Evolutionary conservation across 2,797 vertebrate genomes (phyloP).

Genomic region (Sardinella longiceps): DNA sequence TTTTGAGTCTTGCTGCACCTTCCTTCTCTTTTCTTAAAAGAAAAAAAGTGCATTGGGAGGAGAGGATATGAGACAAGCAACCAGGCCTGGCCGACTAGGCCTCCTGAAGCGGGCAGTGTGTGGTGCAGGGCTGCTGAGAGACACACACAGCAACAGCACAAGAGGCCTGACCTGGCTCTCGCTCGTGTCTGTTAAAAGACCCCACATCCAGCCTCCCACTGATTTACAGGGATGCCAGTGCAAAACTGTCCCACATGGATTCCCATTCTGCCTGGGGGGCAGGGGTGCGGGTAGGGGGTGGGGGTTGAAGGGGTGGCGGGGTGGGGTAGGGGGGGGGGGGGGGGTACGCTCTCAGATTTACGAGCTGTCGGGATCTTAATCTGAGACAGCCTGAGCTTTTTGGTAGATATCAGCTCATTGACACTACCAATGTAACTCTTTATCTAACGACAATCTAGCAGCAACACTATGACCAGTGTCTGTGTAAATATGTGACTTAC

Average conservation of each 20-base stretch:
- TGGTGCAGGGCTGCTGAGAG: neutral
- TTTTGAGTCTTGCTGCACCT: neutral
- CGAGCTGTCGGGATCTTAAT: constrained; percentile 15
- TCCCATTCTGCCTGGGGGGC: constrained; percentile 56
- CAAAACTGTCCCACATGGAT: constrained; percentile 79
- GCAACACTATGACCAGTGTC: neutral
- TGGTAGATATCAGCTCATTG: neutral
- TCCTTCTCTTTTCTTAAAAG: neutral
- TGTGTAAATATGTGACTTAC: no score
- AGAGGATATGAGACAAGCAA: neutral
- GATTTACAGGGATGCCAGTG: constrained; percentile 77
- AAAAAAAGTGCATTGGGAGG: neutral
- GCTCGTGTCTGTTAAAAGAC: constrained; percentile 62
- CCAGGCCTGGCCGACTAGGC: neutral
- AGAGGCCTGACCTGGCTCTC: constrained; percentile 57
- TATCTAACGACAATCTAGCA: neutral
- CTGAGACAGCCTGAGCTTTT: neutral
- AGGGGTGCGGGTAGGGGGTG: constrained; percentile 58
- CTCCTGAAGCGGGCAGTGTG: neutral
- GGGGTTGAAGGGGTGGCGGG: constrained; percentile 55
- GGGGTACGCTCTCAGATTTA: constrained; percentile 54
- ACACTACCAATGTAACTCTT: neutral
- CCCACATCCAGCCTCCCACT: constrained; percentile 68
- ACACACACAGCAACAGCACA: constrained; percentile 16
- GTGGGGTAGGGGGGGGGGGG: constrained; percentile 44